phyloP scores from a whole-genome alignment of 2,888 invertebrate species.

The Napeogenes inachia region DNA sequence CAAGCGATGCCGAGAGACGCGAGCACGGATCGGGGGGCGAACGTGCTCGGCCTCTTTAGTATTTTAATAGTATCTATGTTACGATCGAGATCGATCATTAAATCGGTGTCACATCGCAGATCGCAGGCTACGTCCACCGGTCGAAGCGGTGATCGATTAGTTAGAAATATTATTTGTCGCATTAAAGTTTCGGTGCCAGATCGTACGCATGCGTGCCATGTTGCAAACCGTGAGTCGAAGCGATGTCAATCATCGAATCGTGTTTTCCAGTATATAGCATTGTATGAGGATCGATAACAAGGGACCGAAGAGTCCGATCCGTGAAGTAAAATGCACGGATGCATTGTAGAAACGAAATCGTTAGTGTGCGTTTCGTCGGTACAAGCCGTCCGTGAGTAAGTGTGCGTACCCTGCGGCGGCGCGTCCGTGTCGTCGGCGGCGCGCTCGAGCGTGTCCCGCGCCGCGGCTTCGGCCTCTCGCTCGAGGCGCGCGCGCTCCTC shows the following conservation, averaged over 20 bases:
- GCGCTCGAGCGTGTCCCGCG: slow-evolving; percentile 37
- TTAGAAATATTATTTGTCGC: slow-evolving; percentile 43
- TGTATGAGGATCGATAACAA: not conserved
- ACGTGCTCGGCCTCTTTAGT: slow-evolving; percentile 49
- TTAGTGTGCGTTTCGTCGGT: too few relatives aligned
- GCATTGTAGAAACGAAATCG: too few relatives aligned
- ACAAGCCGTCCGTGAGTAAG: too few relatives aligned
- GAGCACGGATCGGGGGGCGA: slow-evolving; percentile 61
- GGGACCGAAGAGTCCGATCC: too few relatives aligned
- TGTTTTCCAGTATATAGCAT: slow-evolving; percentile 26
- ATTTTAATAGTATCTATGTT: slow-evolving; percentile 15
- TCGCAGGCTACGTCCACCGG: slow-evolving; percentile 68
- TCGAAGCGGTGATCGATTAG: slow-evolving; percentile 60
- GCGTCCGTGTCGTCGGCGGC: slow-evolving; percentile 65
- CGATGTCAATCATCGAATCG: slow-evolving; percentile 57
- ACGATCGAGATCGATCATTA: slow-evolving; percentile 10
- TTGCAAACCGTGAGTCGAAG: slow-evolving; percentile 65
- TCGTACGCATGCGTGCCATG: slow-evolving; percentile 72
- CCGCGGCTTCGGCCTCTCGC: slow-evolving; percentile 72
- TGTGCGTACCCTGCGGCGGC: slow-evolving; percentile 46
- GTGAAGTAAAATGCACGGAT: too few relatives aligned
- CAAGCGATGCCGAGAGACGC: slow-evolving; percentile 68
- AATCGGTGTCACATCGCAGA: slow-evolving; percentile 41
- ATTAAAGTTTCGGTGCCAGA: slow-evolving; percentile 51
- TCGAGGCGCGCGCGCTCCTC: slow-evolving; percentile 85